Evolutionary conservation across 2,113 vertebrate genomes (phyloP), one percentile per base, ranked within the genome.

Genomic region (Ciconia boyciana): DNA sequence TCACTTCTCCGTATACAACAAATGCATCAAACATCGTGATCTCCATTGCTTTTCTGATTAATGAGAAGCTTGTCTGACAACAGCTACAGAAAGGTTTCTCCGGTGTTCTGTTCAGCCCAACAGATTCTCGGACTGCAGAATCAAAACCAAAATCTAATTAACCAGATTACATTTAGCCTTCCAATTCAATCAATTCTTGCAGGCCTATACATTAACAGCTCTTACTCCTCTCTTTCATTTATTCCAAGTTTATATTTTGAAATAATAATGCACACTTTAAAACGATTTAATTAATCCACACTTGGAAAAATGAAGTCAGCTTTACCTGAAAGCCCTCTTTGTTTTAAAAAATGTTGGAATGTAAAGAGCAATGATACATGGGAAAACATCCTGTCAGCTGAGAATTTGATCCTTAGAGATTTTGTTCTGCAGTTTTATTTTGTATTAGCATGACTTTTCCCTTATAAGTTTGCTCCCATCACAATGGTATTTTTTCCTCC

Each of bases 21-120:
- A 87, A 84, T 3, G 6, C 13, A 54, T 36, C 0, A 0, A 75
- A 32, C 2, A 15, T 7, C 0, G 1, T 57, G 64, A 44, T 44
- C 87, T 84, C 46, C 34, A 54, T 1, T 48, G 32, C 36, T 60
- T 68, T 17, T 15, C 43, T 43, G 22, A 54, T 36, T n/a, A 82
- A 68, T 1, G 4, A 43, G 72, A 26, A 65, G 13, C 9, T 62
- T 29, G 16, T 25, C 64, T 77, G 39, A 43, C 26, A 93, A 66
- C n/a, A 65, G 44, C 25, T 49, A 58, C 18, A 51, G 26, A 75
- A 51, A 71, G 25, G 13, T 60, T 91, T 54, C 32, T 43, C 43
- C 32, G 4, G 16, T 8, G 43, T 6, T 60, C 69, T 78, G 15
- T n/a, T 79, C 60, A 83, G 46, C 2, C 21, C 52, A 66, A 39